Conservation (phyloP, 2,113 vertebrate genomes). For the Brienomyrus longianalis region DNA sequence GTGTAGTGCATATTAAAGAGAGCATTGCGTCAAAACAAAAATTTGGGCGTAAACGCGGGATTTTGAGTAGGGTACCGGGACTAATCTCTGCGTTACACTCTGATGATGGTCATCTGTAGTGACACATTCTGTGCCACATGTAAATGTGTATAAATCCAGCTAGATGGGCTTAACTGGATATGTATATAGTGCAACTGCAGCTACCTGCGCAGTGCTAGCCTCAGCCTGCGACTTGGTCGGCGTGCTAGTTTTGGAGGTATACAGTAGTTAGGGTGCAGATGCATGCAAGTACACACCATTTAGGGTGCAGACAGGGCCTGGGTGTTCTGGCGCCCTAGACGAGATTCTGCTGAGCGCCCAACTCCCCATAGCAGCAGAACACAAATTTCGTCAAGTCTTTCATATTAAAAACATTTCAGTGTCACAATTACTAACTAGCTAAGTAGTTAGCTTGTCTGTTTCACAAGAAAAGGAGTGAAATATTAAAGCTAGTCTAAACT, state of each 20-base stretch:
- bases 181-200: neutral
- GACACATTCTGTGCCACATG: neutral
- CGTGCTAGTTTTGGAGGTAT: neutral
- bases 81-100: neutral
- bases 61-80: neutral
- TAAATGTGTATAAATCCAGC: neutral
- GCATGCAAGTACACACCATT: neutral
- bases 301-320: neutral
- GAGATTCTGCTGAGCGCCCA: neutral
- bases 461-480: neutral
- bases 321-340: neutral
- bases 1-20: neutral
- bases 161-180: neutral
- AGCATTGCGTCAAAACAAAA: neutral
- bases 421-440: neutral
- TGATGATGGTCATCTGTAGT: neutral
- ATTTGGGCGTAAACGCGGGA: neutral
- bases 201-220: neutral
- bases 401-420: neutral
- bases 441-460: neutral
- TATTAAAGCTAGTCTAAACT: neutral
- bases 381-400: neutral
- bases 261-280: neutral
- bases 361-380: neutral
- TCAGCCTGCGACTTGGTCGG: neutral